Evolutionary conservation across 2,888 invertebrate species (phyloP), one percentile per base, ranked within the genome.

Genomic region (Acleris emargana): DNA sequence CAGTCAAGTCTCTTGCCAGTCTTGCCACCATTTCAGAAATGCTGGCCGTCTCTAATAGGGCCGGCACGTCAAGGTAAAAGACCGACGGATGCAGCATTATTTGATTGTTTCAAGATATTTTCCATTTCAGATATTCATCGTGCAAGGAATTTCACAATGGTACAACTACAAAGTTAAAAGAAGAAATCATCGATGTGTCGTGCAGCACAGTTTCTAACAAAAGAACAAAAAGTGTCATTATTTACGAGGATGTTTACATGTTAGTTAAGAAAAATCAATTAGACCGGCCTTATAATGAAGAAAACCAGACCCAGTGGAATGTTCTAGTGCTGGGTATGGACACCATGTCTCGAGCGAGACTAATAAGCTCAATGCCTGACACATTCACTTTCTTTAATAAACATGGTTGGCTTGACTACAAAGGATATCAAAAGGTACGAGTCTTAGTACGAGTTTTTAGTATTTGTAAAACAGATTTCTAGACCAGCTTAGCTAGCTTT

Each of bases 161-260:
- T 5, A 74, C 76, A 13, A 74, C 58, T 50, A 55, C 71, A 16
- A 38, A 64, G 28, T 69, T 83, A 18, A 62, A 72, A 51, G 67
- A 81, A 45, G 87, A 88, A 78, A 68, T 84, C 17, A 71, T 87
- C 43, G 76, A 67, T 18, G 82, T 88, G 16, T 72, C 72, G 3
- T 88, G 88, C 67, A 57, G n/a, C 13, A 22, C 54, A 7, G 18
- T 51, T 47, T 32, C 58, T 17, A 2, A 18, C 9, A 64, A 51
- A 45, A 69, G 70, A 68, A 67, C 66, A n/a, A 51, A 50, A 5
- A 57, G 67, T 86, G 85, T 55, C 86, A 86, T 64, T 75, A 76
- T 64, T 16, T 68, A 68, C 45, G 42, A 64, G 16, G 68, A 68
- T 51, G 51, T 57, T 42, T 67, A 60, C 20, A 60, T 59, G 20